Evolutionary conservation across 2,888 invertebrate species (phyloP).

Genomic region (Xanthorhoe spadicearia): DNA sequence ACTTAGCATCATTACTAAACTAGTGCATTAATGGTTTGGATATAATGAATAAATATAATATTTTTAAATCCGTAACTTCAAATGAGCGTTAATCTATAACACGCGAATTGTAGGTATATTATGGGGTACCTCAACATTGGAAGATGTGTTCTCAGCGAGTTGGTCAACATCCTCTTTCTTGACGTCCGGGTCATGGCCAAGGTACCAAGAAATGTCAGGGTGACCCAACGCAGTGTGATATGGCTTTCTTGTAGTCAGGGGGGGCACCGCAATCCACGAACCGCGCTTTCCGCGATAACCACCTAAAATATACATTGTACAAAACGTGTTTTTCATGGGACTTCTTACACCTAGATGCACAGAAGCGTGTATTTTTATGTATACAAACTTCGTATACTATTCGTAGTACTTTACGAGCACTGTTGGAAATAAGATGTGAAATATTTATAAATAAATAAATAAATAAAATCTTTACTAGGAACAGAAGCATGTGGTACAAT

Average conservation of each 20-base stretch:
- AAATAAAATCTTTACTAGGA: no score
- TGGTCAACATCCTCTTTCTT: constrained; percentile 79
- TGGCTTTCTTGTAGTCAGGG: constrained; percentile 61
- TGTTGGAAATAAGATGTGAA: no score
- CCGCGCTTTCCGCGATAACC: constrained; percentile 35
- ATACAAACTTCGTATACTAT: constrained; percentile 21
- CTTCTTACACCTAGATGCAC: constrained; percentile 14
- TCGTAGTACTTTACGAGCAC: no score
- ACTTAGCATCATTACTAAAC: constrained; percentile 18
- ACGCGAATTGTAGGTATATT: constrained; percentile 27
- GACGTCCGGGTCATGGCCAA: constrained; percentile 78
- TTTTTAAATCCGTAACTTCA: constrained; percentile 12
- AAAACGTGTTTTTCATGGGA: constrained; percentile 22
- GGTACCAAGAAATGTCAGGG: constrained; percentile 76
- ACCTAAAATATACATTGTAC: constrained; percentile 37
- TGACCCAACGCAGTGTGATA: constrained; percentile 73
- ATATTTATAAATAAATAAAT: no score
- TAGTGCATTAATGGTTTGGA: constrained; percentile 15
- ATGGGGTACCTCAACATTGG: constrained; percentile 70
- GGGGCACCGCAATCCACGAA: constrained; percentile 60
- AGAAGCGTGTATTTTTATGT: constrained; percentile 3
- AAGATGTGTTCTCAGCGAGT: constrained; percentile 57
- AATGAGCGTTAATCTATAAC: constrained; percentile 20
- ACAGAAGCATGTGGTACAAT: no score
- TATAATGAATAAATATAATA: constrained; percentile 10